phyloP scores from a whole-genome alignment of 2,888 invertebrate species.

The Limnephilus auricula region DNA sequence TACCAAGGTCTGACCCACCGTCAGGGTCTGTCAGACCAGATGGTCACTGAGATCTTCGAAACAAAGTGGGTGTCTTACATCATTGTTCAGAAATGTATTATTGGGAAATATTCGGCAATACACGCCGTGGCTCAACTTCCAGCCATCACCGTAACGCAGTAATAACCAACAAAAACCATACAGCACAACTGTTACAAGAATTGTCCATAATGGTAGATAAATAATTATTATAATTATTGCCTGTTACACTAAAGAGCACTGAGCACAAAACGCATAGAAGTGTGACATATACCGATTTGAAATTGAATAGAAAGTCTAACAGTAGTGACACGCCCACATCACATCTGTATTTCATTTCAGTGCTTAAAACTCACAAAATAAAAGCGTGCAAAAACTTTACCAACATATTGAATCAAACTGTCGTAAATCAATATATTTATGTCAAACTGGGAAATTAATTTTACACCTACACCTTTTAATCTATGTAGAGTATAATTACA shows the following conservation, averaged over 20 bases:
- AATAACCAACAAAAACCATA: neutral
- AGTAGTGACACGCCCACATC: no score
- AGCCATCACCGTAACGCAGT: neutral
- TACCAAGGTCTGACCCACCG: neutral
- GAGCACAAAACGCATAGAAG: no score
- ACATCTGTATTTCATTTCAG: no score
- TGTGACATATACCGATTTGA: no score
- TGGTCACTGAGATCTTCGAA: neutral
- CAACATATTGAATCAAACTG: neutral
- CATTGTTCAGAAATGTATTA: neutral
- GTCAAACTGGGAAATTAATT: neutral
- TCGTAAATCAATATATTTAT: neutral
- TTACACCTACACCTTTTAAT: no score
- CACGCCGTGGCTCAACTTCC: neutral
- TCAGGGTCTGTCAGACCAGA: conserved; percentile 2
- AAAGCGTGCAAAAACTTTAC: neutral
- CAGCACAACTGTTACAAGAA: neutral
- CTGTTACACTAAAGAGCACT: neutral
- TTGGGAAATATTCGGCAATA: neutral
- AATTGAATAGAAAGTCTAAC: no score
- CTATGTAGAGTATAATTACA: no score
- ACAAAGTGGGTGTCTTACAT: neutral
- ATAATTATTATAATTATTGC: neutral
- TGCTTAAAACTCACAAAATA: neutral
- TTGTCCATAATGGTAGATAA: neutral